phyloP scores from a whole-genome alignment of 1,140 invertebrate species.

The Lepidurus arcticus region DNA sequence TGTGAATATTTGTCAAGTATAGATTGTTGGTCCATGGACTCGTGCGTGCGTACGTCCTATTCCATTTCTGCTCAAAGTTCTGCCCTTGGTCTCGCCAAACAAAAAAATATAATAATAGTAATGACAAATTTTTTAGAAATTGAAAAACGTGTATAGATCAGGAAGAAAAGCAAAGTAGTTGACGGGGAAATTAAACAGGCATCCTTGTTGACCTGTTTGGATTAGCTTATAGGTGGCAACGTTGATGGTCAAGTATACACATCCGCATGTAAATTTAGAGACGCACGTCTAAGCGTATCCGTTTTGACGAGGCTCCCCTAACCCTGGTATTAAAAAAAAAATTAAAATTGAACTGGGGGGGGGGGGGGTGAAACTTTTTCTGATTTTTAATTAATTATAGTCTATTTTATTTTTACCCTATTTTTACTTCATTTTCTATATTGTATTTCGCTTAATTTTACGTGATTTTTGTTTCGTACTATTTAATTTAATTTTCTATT shows the following conservation, averaged over 20 bases:
- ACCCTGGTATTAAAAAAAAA: too few relatives aligned
- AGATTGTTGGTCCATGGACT: background rate
- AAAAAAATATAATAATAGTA: background rate
- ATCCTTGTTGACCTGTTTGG: background rate
- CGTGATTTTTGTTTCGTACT: too few relatives aligned
- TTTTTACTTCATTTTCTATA: too few relatives aligned
- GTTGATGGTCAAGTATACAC: background rate
- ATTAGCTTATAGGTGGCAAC: background rate
- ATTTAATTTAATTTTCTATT: too few relatives aligned
- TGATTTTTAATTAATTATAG: too few relatives aligned
- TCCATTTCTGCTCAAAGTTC: background rate
- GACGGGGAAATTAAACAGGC: background rate
- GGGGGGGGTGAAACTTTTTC: too few relatives aligned
- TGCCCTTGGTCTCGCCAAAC: background rate
- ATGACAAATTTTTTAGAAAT: background rate
- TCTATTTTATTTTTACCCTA: too few relatives aligned
- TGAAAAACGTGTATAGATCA: background rate
- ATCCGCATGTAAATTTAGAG: background rate
- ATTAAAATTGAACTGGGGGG: too few relatives aligned
- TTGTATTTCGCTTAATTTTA: too few relatives aligned
- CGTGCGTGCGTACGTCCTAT: conserved; percentile 1
- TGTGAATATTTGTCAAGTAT: background rate
- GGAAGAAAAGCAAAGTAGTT: background rate
- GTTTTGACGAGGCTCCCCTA: too few relatives aligned
- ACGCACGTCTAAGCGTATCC: background rate